Base-by-base conservation (phyloP, 30 jellyfish, hydroid and myxozoan genomes). In the Nemopilema nomurai region DNA sequence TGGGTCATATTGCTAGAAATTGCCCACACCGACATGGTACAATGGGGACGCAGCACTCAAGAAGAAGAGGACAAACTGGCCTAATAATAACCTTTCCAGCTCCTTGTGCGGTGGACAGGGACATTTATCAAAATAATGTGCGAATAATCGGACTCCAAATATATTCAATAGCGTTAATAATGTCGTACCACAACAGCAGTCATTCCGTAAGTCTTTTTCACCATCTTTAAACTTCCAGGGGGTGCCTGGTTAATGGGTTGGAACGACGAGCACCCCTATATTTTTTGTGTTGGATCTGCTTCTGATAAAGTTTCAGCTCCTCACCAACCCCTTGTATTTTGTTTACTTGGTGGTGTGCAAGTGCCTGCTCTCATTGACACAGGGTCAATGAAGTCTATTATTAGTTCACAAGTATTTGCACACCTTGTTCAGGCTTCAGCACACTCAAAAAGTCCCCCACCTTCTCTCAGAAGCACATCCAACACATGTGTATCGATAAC, bases 191-290 rank as follows among this genome's bases (percentile, higher is more conserved):
- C 49, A 52, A 70, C 80, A 70, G 22, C 28, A 29, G 72, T 63
- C 72, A 18, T 63, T 63, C 49, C 80, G 80, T 70, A 70, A 19
- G 49, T 17, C 33, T 67, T 70, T 53, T 24, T 18, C 32, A 18
- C 41, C 21, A 27, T 70, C 80, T 70, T 28, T 70, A 24, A 70
- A 70, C 80, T 70, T 16, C 80, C 62, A 70, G 50, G 80, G 80
- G 80, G 64, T 70, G 80, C 80, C 80, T 70, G 63, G 64, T 28
- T 70, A 70, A 29, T n/a, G 80, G 64, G 80, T 53, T 27, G 80
- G 80, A 62, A 28, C 80, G 64, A 70, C 49, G 49, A 29, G 80
- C 80, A 70, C 63, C 80, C 77, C 80, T 69, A 62, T 24, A 8
- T 70, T 70, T 8, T 24, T 70, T 27, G 24, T 27, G 64, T 28